phyloP scores from a whole-genome alignment of 2,797 vertebrate genomes.

The Brachyalestes nurse region DNA sequence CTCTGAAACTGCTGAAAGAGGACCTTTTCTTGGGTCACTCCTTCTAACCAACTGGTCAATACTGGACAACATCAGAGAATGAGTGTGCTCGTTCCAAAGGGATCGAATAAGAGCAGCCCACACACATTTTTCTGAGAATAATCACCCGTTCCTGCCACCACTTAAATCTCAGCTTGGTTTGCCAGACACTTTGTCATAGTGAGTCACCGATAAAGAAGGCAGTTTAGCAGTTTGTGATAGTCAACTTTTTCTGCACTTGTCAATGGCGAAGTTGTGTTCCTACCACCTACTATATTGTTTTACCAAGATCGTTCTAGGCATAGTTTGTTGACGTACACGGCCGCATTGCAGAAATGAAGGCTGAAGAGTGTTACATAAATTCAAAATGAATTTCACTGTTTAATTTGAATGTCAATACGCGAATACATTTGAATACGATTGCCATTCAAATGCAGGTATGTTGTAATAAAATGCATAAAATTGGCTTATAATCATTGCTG shows the following conservation, averaged over 20 bases:
- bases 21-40: constrained; percentile 57
- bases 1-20: constrained; percentile 28
- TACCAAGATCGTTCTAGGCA: neutral
- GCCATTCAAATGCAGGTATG: neutral
- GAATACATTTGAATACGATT: constrained; percentile 3
- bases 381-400: neutral
- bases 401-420: neutral
- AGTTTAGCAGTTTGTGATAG: constrained; percentile 60
- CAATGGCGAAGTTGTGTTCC: constrained; percentile 27
- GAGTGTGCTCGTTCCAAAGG: constrained; percentile 56
- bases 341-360: neutral
- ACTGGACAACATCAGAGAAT: constrained; percentile 59
- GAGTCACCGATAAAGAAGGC: constrained; percentile 67
- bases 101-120: constrained; percentile 42
- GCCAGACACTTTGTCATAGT: constrained; percentile 65
- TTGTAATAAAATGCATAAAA: constrained; percentile 3
- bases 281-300: constrained; percentile 3
- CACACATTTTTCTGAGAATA: constrained; percentile 58
- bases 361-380: neutral
- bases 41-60: constrained; percentile 60
- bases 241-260: constrained; percentile 25
- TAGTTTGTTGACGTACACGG: neutral
- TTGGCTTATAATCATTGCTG: constrained; percentile 6
- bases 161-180: constrained; percentile 68
- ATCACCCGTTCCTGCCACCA: constrained; percentile 64